Percentiles rank a stretch among this genome's conserved stretches.
phyloP scores from a whole-genome alignment of 2,888 invertebrate genomes.

The Megalurothrips usitatus region DNA sequence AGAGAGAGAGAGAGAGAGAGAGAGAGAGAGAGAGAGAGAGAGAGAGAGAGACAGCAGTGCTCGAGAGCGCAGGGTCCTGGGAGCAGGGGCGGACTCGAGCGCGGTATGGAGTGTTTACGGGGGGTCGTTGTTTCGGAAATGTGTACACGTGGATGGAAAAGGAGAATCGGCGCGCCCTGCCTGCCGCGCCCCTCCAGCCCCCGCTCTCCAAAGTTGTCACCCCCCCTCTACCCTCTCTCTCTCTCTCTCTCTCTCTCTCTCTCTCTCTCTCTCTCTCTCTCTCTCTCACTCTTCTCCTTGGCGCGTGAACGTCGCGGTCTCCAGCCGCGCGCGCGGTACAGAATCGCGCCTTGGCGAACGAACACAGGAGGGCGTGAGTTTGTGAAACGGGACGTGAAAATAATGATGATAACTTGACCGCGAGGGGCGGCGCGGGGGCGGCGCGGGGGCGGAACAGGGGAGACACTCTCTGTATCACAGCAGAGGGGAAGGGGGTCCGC shows the following conservation, averaged over 20 bases:
- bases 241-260: background rate
- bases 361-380: background rate
- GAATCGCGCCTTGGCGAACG: background rate
- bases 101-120: too few relatives aligned
- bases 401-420: constrained; percentile 26
- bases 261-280: background rate
- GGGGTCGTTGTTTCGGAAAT: too few relatives aligned
- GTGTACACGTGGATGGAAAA: too few relatives aligned
- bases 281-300: background rate
- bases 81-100: too few relatives aligned
- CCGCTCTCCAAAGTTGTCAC: background rate
- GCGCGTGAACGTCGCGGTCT: background rate
- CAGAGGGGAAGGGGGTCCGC: background rate
- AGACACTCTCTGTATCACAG: constrained; percentile 19
- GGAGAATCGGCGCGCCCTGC: too few relatives aligned
- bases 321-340: background rate
- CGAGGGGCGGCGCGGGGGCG: background rate
- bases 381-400: constrained; percentile 24
- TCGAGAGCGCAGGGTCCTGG: too few relatives aligned
- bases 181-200: too few relatives aligned
- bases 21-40: too few relatives aligned
- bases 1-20: too few relatives aligned
- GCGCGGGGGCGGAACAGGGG: background rate
- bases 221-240: background rate
- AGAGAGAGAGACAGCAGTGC: too few relatives aligned